phyloP scores from a whole-genome alignment of 2,888 invertebrate genomes.

The Crossocerus cetratus region DNA sequence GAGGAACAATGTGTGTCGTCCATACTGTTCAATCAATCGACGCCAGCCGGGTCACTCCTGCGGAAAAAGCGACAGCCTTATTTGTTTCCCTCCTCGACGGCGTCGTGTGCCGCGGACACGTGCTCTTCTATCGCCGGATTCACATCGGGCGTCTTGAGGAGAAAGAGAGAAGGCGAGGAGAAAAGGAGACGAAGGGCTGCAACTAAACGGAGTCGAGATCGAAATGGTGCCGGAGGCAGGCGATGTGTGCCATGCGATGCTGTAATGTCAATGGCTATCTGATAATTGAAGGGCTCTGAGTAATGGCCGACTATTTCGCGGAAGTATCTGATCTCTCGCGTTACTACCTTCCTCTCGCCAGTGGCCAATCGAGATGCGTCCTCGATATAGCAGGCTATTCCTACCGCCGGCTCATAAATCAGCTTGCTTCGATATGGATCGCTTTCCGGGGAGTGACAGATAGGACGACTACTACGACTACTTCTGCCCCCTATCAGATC shows the following conservation, averaged over 20 bases:
- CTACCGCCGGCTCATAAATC: no score
- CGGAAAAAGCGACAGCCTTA: constrained; percentile 35
- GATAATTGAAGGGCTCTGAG: constrained; percentile 41
- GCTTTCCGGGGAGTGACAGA: no score
- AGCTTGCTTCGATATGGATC: no score
- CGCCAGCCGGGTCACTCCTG: no score
- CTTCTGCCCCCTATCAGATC: no score
- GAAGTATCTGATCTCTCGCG: constrained; percentile 33
- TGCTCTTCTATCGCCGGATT: constrained; percentile 36
- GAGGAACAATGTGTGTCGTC: no score
- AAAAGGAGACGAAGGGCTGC: no score
- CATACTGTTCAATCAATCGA: no score
- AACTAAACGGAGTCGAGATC: constrained; percentile 7
- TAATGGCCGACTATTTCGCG: constrained; percentile 13
- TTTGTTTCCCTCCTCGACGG: constrained; percentile 45
- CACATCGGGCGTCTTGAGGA: background rate
- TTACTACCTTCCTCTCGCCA: constrained; percentile 4
- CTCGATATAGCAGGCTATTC: no score
- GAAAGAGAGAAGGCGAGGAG: no score
- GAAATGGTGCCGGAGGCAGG: background rate
- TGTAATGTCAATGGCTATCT: constrained; percentile 28
- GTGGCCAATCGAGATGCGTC: no score
- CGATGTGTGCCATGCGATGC: constrained; percentile 8
- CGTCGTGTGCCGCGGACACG: constrained; percentile 33
- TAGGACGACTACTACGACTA: no score